Conservation (phyloP, 1,140 invertebrate genomes). For the Wiebesia pumilae region DNA sequence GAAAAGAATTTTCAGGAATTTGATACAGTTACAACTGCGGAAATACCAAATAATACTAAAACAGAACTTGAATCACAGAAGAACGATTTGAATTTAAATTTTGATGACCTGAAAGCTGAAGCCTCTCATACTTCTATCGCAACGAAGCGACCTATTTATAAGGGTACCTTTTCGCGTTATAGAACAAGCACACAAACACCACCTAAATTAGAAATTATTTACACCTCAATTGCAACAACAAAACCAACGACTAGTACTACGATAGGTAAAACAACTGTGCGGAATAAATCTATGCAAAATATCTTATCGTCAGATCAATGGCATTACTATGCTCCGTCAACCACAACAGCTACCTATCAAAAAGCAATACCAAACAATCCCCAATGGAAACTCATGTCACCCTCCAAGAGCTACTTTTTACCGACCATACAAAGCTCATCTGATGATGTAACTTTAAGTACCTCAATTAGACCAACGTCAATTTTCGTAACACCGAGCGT, state of each 20-base stretch:
- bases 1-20: neutral
- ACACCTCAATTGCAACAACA: constrained; percentile 58
- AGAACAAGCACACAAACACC: constrained; percentile 52
- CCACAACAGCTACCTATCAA: neutral
- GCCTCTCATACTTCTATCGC: constrained; percentile 43
- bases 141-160: constrained; percentile 55
- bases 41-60: neutral
- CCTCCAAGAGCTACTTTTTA: constrained; percentile 55
- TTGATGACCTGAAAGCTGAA: constrained; percentile 58
- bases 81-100: constrained; percentile 65
- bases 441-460: neutral
- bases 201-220: constrained; percentile 58
- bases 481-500: constrained; percentile 68
- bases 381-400: constrained; percentile 4
- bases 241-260: constrained; percentile 49
- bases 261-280: constrained; percentile 39
- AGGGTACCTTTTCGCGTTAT: constrained; percentile 47
- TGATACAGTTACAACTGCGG: neutral
- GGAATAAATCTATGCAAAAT: constrained; percentile 52
- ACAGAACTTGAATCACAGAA: constrained; percentile 60
- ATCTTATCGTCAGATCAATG: constrained; percentile 64
- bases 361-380: constrained; percentile 22
- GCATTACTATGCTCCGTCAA: constrained; percentile 66
- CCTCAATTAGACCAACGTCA: constrained; percentile 51
- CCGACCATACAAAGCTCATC: constrained; percentile 56